Conservation (phyloP, 1,140 invertebrate species). For the Aphelinus atriplicis region DNA sequence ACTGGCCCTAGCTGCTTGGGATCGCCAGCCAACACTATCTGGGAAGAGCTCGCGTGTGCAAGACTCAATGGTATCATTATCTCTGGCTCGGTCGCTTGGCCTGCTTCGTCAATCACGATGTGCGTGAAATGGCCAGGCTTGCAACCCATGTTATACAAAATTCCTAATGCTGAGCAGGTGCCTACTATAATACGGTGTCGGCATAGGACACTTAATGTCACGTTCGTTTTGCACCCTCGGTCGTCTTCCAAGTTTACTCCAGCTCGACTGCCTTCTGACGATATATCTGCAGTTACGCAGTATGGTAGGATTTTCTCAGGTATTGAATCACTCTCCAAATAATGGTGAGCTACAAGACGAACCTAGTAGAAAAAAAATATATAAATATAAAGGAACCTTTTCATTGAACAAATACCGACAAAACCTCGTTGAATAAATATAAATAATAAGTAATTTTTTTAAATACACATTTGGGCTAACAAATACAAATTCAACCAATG, state of each 20-base stretch:
- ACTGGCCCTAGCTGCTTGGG: constrained; percentile 91
- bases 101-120: constrained; percentile 90
- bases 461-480: too few species aligned
- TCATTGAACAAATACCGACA: neutral
- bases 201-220: constrained; percentile 70
- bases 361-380: constrained; percentile 46
- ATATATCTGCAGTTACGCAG: constrained; percentile 72
- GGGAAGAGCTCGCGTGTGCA: constrained; percentile 66
- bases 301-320: constrained; percentile 74
- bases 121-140: constrained; percentile 85
- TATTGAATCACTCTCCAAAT: constrained; percentile 69
- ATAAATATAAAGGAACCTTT: neutral
- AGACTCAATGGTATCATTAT: constrained; percentile 77
- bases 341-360: constrained; percentile 74
- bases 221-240: constrained; percentile 63
- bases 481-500: too few species aligned
- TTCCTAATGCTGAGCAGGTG: constrained; percentile 81
- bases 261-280: constrained; percentile 36
- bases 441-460: neutral
- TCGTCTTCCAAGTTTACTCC: constrained; percentile 43
- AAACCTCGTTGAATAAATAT: too few species aligned
- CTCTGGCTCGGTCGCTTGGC: constrained; percentile 91
- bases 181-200: constrained; percentile 82
- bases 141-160: constrained; percentile 74
- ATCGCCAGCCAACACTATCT: constrained; percentile 89